A percentile compares a stretch with the other conserved stretches of the same genome.
Conservation (phyloP, 1,140 invertebrate genomes). For the Dinoponera quadriceps region DNA sequence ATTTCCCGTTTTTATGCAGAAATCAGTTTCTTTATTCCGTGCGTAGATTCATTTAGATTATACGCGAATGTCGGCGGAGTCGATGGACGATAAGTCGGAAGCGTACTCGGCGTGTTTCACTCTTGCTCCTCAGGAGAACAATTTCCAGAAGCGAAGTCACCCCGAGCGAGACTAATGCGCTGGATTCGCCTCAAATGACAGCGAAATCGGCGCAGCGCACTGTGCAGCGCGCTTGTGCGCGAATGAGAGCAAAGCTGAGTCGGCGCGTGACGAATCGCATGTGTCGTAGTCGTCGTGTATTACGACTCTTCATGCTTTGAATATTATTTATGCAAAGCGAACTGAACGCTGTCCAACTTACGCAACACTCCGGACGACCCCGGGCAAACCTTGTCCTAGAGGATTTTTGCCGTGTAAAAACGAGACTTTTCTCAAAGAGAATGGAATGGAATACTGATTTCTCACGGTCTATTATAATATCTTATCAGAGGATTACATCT, state of each 20-base stretch:
- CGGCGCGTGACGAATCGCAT: neutral
- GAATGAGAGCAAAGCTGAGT: constrained; percentile 23
- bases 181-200: constrained; percentile 8
- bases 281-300: neutral
- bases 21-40: no score
- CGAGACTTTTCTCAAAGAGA: no score
- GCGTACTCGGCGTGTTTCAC: neutral
- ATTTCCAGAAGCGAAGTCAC: neutral
- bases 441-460: no score
- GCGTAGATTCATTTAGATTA: no score
- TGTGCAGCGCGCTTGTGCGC: neutral
- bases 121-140: neutral
- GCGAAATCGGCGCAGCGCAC: neutral
- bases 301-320: neutral
- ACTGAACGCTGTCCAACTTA: neutral
- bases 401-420: no score
- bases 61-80: neutral
- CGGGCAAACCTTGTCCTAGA: neutral
- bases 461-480: no score
- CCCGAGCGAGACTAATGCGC: constrained; percentile 1
- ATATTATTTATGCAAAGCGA: neutral
- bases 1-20: no score
- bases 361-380: neutral
- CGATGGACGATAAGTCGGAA: neutral
- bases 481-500: no score